Evolutionary conservation across 2,888 invertebrate genomes (phyloP).

Genomic region (Chalcis sispes): DNA sequence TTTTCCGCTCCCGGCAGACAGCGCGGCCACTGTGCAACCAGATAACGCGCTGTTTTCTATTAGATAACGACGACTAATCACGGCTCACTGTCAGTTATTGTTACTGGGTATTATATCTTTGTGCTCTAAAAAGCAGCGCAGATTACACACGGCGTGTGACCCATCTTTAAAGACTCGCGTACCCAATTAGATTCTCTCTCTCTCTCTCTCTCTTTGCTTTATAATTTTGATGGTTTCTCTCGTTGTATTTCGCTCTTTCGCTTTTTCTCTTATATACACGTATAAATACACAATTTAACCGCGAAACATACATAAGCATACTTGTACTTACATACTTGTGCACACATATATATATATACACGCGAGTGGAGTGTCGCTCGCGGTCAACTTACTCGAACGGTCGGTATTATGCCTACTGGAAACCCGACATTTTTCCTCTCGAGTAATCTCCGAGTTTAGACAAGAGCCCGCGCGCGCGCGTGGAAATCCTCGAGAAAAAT

Average conservation of each 20-base stretch:
- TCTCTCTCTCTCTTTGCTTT: not conserved
- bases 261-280: too few relatives aligned
- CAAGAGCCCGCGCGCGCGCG: conserved; percentile 6
- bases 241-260: not conserved
- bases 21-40: conserved; percentile 48
- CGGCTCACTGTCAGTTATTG: conserved; percentile 62
- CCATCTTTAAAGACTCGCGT: conserved; percentile 34
- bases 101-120: conserved; percentile 37
- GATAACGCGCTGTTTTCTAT: conserved; percentile 61
- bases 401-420: conserved; percentile 22
- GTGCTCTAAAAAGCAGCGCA: conserved; percentile 34
- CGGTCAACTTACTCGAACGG: conserved; percentile 40
- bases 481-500: conserved; percentile 49
- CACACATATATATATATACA: too few relatives aligned
- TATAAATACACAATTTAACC: not conserved
- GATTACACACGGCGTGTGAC: conserved; percentile 2
- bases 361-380: conserved; percentile 27
- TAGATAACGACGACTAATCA: conserved; percentile 64
- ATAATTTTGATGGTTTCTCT: too few relatives aligned
- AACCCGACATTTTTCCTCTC: conserved; percentile 32
- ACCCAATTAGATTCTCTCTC: conserved; percentile 36
- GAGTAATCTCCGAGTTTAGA: conserved; percentile 21
- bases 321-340: too few relatives aligned
- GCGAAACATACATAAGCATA: too few relatives aligned
- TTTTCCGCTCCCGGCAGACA: conserved; percentile 38